These are phyloP conservation scores for Aethina tumida DNA, from an alignment of 1,140 invertebrate genomes.

Conservation along the genomic window DNA sequence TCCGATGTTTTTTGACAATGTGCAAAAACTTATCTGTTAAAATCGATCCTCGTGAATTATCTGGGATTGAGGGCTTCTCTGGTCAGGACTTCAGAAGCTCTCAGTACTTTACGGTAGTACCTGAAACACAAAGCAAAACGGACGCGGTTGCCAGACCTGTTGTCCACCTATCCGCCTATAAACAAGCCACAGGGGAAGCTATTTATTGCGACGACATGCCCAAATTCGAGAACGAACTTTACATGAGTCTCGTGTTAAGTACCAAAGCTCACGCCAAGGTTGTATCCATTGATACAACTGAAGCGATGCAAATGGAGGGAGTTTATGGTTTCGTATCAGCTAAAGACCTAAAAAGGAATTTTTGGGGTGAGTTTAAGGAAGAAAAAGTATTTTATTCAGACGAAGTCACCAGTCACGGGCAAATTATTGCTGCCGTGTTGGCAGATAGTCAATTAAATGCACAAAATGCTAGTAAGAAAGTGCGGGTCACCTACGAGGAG, in stretches of 20 bases:
- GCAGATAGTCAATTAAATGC: conserved; percentile 61
- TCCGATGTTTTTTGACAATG: conserved; percentile 75
- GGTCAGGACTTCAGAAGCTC: conserved; percentile 55
- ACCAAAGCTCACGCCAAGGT: conserved; percentile 72
- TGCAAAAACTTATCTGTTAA: conserved; percentile 40
- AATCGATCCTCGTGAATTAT: conserved; percentile 37
- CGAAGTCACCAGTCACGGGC: conserved; percentile 62
- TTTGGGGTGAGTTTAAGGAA: conserved; percentile 62
- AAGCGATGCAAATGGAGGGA: conserved; percentile 61
- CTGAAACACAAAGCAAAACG: not conserved
- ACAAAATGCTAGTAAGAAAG: conserved; percentile 58
- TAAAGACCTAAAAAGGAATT: conserved; percentile 54
- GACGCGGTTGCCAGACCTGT: conserved; percentile 64
- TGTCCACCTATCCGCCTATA: conserved; percentile 71
- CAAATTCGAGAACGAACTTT: conserved; percentile 57
- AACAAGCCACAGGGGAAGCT: conserved; percentile 87
- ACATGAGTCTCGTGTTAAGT: conserved; percentile 66
- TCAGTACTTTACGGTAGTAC: conserved; percentile 65
- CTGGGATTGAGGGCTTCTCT: conserved; percentile 52
- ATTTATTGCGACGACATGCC: conserved; percentile 87
- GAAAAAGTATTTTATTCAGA: conserved; percentile 64
- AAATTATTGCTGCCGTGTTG: conserved; percentile 66
- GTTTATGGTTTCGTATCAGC: conserved; percentile 64
- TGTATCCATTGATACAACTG: conserved; percentile 56
- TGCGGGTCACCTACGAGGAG: conserved; percentile 66